Evolutionary conservation across 1,140 invertebrate genomes (phyloP).

Genomic region (Cataglyphis hispanica): DNA sequence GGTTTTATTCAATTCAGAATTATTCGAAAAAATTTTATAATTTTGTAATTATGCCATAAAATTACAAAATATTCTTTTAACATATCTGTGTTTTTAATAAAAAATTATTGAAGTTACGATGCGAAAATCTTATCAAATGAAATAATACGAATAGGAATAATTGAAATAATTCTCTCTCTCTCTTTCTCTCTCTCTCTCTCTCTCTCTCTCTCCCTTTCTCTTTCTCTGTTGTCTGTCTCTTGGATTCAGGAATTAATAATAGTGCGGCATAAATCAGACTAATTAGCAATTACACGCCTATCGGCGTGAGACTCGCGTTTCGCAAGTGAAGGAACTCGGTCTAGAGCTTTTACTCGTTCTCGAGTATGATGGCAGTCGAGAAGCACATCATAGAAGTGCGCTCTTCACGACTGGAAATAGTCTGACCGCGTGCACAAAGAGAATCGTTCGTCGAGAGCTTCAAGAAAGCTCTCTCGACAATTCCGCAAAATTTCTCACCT

Average conservation of each 20-base stretch:
- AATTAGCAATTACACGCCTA: background rate
- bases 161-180: background rate
- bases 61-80: background rate
- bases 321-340: background rate
- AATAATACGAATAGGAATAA: background rate
- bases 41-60: background rate
- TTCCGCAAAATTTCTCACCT: background rate
- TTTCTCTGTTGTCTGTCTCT: background rate
- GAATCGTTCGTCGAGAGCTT: background rate
- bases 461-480: background rate
- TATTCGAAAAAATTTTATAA: background rate
- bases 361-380: background rate
- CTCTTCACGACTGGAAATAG: conserved; percentile 27
- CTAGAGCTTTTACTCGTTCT: background rate
- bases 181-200: background rate
- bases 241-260: background rate
- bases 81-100: background rate
- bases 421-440: background rate
- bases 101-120: background rate
- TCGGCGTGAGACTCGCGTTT: background rate
- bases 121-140: background rate
- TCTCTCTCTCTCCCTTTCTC: background rate
- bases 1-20: background rate
- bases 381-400: background rate
- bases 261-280: background rate